Percentiles rank a stretch among this genome's conserved stretches.
These are phyloP conservation scores for Burhinus oedicnemus DNA, from an alignment of 2,113 vertebrate species.

Conservation along the genomic window DNA sequence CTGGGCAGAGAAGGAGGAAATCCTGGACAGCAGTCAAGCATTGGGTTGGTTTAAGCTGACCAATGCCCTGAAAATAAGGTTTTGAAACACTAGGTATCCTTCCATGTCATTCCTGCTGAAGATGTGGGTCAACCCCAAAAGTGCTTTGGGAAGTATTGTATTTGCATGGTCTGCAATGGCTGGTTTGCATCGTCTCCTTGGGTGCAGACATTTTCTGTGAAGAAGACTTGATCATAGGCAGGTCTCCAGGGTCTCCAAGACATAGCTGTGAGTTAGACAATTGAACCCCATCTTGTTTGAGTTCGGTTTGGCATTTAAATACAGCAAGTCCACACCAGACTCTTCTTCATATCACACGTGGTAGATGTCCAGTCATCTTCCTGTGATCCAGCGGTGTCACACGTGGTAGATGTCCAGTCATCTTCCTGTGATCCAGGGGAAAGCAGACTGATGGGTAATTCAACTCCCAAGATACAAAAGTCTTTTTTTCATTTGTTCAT, in stretches of 20 bases:
- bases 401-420: neutral
- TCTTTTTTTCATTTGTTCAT: neutral
- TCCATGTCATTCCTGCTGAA: neutral
- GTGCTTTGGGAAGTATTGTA: neutral
- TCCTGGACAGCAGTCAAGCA: neutral
- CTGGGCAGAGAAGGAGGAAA: neutral
- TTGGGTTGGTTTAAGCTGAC: neutral
- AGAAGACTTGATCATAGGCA: neutral
- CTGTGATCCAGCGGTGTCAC: neutral
- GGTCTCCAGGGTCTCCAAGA: neutral
- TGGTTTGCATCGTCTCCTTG: neutral
- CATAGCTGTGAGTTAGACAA: neutral
- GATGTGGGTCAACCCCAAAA: neutral
- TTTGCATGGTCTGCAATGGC: neutral
- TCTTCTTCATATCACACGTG: neutral
- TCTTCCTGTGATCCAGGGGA: neutral
- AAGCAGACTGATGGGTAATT: neutral
- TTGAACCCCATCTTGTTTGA: neutral
- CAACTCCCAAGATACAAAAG: neutral
- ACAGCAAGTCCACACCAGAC: neutral
- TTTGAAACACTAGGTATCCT: neutral
- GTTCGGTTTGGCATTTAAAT: neutral
- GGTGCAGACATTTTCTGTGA: neutral
- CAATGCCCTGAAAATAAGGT: neutral
- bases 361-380: neutral